Conservation (phyloP, 2,888 invertebrate genomes). For the Ectemnius lituratus region DNA sequence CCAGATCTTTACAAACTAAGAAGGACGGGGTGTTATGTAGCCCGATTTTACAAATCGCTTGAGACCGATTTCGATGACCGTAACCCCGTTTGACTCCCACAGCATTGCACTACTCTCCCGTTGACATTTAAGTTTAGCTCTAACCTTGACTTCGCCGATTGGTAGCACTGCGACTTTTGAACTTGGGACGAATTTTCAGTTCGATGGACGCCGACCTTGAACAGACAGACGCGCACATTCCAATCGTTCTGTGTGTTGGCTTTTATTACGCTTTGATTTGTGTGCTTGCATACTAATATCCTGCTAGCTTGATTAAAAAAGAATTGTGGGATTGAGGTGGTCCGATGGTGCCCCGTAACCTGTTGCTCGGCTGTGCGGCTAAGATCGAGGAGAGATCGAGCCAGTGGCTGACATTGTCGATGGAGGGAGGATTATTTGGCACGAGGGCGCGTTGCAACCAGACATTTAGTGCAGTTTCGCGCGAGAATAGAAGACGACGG, state of each 20-base stretch:
- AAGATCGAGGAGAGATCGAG: too few species aligned
- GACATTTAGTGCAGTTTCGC: too few species aligned
- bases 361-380: too few species aligned
- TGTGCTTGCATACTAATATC: constrained; percentile 2
- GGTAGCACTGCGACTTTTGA: constrained; percentile 37
- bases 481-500: too few species aligned
- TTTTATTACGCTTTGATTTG: neutral
- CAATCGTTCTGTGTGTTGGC: too few species aligned
- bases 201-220: constrained; percentile 43
- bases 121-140: constrained; percentile 43
- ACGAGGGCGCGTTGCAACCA: too few species aligned
- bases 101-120: constrained; percentile 23
- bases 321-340: too few species aligned
- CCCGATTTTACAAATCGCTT: constrained; percentile 6
- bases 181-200: constrained; percentile 42
- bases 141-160: constrained; percentile 47
- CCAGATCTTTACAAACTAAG: too few species aligned
- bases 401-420: too few species aligned
- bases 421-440: too few species aligned
- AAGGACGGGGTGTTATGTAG: neutral
- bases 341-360: too few species aligned
- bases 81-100: constrained; percentile 42
- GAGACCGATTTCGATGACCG: constrained; percentile 38
- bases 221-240: neutral
- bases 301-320: too few species aligned